Evolutionary conservation across 2,797 vertebrate species (phyloP).

Genomic region (Dermochelys coriacea): DNA sequence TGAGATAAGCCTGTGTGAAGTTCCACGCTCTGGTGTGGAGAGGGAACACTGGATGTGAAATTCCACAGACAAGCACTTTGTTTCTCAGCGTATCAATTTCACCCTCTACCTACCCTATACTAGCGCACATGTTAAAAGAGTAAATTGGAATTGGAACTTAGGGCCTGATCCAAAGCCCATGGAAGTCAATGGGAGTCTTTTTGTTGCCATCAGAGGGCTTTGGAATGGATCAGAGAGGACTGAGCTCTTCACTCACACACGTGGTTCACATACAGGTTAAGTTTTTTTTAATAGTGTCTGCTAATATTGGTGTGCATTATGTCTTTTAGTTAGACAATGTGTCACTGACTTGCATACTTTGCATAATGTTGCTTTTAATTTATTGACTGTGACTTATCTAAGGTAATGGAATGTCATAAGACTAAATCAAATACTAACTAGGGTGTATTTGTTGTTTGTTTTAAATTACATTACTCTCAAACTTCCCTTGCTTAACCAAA

Average conservation of each 20-base stretch:
- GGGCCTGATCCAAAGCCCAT: not conserved
- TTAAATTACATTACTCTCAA: slow-evolving; percentile 67
- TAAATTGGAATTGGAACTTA: not conserved
- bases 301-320: not conserved
- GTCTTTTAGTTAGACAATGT: not conserved
- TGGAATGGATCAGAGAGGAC: not conserved
- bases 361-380: not conserved
- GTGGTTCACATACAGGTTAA: rapidly evolving
- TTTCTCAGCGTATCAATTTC: not conserved
- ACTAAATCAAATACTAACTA: not conserved
- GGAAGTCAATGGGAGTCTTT: not conserved
- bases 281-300: not conserved
- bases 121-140: rapidly evolving
- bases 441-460: slow-evolving; percentile 42
- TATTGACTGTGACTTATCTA: not conserved
- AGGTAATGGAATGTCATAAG: not conserved
- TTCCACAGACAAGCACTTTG: slow-evolving; percentile 1
- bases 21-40: not conserved
- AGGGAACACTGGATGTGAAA: slow-evolving; percentile 31
- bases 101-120: not conserved
- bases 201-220: not conserved
- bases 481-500: slow-evolving; percentile 63
- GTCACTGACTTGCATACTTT: not conserved
- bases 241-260: not conserved
- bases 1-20: not conserved